Evolutionary conservation across 2,113 vertebrate species (phyloP).

Genomic region (Heterotis niloticus): DNA sequence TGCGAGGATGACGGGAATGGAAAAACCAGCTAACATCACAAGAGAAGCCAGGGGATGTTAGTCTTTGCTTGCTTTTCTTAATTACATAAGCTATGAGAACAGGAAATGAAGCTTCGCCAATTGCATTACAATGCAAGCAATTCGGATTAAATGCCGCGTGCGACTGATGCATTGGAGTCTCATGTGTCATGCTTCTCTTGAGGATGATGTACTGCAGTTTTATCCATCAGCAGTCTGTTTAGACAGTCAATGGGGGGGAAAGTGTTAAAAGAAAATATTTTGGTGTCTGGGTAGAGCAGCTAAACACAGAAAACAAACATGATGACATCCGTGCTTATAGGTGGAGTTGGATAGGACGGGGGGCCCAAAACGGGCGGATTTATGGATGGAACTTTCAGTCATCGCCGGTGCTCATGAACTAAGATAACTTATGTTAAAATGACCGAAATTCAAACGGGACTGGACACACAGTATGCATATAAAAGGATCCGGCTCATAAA

Average conservation of each 20-base stretch:
- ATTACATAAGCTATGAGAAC: slow-evolving; percentile 9
- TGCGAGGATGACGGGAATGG: neutral
- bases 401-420: no score
- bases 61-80: slow-evolving; percentile 13
- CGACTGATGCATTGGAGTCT: neutral
- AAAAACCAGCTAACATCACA: neutral
- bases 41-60: slow-evolving; percentile 9
- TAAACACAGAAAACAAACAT: no score
- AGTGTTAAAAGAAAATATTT: neutral
- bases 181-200: neutral
- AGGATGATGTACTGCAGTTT: neutral
- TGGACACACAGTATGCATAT: no score
- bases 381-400: no score
- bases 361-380: no score
- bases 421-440: no score
- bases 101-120: slow-evolving; percentile 3
- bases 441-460: no score
- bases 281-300: no score
- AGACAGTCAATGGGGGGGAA: neutral
- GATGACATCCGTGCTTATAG: no score
- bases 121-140: slow-evolving; percentile 14
- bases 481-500: no score
- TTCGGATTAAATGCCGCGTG: neutral
- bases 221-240: neutral
- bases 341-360: no score